Evolutionary conservation across 2,888 invertebrate species (phyloP).

Genomic region (Meta bourneti): DNA sequence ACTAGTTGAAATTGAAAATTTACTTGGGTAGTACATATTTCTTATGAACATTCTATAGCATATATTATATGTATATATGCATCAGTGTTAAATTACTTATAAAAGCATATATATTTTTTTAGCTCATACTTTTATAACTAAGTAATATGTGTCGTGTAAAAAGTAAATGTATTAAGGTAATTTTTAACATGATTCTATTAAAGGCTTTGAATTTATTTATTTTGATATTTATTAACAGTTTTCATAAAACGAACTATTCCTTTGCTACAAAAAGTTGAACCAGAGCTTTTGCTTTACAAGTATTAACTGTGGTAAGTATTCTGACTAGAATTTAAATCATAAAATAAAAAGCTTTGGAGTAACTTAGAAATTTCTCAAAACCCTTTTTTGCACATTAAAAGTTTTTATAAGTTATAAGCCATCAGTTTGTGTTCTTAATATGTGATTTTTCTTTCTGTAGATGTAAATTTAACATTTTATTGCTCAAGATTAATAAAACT

Average conservation of each 20-base stretch:
- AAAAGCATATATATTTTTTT: constrained; percentile 63
- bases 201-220: neutral
- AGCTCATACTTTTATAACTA: constrained; percentile 53
- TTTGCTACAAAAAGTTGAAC: neutral
- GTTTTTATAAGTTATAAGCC: neutral
- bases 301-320: no score
- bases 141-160: constrained; percentile 35
- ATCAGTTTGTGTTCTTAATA: neutral
- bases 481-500: constrained; percentile 51
- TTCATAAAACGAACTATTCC: neutral
- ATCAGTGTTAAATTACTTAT: constrained; percentile 48
- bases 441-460: constrained; percentile 21
- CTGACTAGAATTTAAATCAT: no score
- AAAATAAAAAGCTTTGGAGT: no score
- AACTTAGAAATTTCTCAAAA: no score
- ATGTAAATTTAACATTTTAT: constrained; percentile 40
- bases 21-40: constrained; percentile 34
- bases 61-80: constrained; percentile 53
- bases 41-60: constrained; percentile 47
- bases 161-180: constrained; percentile 26
- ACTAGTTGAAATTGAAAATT: constrained; percentile 19
- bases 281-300: neutral
- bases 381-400: neutral
- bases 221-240: constrained; percentile 15
- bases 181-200: no score